Base-by-base conservation (phyloP, 2,113 vertebrate species). In the Gadus macrocephalus region DNA sequence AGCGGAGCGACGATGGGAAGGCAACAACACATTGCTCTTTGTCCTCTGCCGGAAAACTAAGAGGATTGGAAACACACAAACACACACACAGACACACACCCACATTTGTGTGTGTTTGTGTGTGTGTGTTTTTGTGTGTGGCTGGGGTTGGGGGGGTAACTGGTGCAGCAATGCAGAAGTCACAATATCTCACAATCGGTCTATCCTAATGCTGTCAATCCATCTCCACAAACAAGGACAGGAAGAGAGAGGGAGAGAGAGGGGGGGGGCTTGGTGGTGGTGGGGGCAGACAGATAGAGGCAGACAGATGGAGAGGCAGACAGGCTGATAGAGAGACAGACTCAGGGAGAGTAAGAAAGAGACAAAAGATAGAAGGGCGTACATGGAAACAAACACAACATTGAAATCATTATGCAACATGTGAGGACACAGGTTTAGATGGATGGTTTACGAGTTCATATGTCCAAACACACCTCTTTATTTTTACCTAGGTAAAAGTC, bases 1-100 rank as follows among this genome's bases (percentile, higher is more conserved):
- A 3, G 66, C 76, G 75, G 88, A 81, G 73, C 69, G 49, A 67
- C 79, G 76, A 81, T 4, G 78, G 67, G 76, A 85, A 86, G 81
- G 85, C 77, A 81, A 77, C 69, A 84, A 81, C 53, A 76, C 82
- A 71, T 76, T 66, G 79, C 74, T 84, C 80, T 87, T 83, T 84
- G 84, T 85, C 81, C 66, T 72, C 79, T 75, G 85, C 83, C 74
- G 82, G 78, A 81, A 71, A 83, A 81, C 81, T 82, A 86, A 86
- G 84, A 83, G 78, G 84, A 86, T 85, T 82, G 80, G 68, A 64
- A 68, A 72, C 76, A 86, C 19, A 53, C 70, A 64, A 67, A 73
- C 25, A 22, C 74, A 25, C 25, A 25, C 25, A 25, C 25, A 78
- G 73, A 71, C 61, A 68, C 79, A 81, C 25, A 25, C 25, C 25